Base-by-base conservation (phyloP, 2,888 invertebrate species). In the Eumerus sabulonum region DNA sequence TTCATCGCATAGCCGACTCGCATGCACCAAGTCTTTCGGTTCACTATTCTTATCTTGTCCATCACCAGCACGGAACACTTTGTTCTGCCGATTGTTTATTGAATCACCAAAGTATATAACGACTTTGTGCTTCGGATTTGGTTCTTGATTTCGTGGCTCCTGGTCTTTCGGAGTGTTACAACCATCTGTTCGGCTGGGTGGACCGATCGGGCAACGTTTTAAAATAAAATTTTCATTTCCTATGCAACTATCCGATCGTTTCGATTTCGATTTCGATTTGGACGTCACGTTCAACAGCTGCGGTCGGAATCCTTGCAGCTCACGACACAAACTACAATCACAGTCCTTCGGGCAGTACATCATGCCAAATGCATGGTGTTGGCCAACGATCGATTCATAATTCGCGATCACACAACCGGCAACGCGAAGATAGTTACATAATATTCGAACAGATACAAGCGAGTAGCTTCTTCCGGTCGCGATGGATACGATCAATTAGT, bases 271-370 rank as follows among this genome's bases (percentile, higher is more conserved):
- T 7, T 27, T 27, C 27, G 27, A 27, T 12, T 68, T 73, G 4
- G 67, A 18, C 48, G 68, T 62, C 57, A 76, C 59, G 27, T 63
- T 44, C 9, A 68, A 50, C 17, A 62, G 27, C 36, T 71, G 67
- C 11, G 91, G 91, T 82, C 91, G 91, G 86, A 91, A 92, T 83
- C 92, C 92, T 84, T 91, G 92, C 84, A 94, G 89, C 87, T 94
- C 94, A 82, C 93, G 92, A 87, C 95, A 95, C 85, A 95, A 90
- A 86, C 93, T 92, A 89, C 95, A 95, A 84, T 90, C 90, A 88
- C 95, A 95, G 84, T 93, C 92, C 90, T 92, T 91, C 85, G 91
- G 90, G 90, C 94, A 94, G 90, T 91, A 92, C 93, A 93, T 93
- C 87, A 63, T 84, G 68, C 19, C 16, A 50, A 60, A 38, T 27